Percentiles rank a stretch among this genome's conserved stretches.
These are phyloP conservation scores for Caenorhabditis parvicauda DNA, from an alignment of 2,888 invertebrate species.

Conservation along the genomic window DNA sequence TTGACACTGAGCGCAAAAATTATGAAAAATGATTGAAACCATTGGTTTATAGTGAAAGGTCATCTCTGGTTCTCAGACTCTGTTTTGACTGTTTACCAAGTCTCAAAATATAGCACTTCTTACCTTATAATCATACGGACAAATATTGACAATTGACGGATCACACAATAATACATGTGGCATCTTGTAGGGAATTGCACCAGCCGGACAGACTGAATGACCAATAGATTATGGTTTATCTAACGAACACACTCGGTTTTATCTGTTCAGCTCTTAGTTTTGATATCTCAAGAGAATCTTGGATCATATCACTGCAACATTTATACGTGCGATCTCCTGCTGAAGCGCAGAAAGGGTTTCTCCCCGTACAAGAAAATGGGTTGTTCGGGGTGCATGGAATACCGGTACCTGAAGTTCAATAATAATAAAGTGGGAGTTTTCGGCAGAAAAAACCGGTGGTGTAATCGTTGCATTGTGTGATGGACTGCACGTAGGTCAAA, in stretches of 20 bases:
- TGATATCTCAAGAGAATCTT: constrained; percentile 40
- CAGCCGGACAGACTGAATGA: constrained; percentile 40
- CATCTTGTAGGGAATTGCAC: constrained; percentile 47
- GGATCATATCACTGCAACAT: constrained; percentile 50
- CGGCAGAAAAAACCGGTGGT: constrained; percentile 22
- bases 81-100: too few species aligned
- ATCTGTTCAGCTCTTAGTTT: constrained; percentile 35
- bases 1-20: too few species aligned
- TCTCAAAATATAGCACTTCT: constrained; percentile 7
- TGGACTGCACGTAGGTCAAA: constrained; percentile 44
- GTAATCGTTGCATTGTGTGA: constrained; percentile 39
- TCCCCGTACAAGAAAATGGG: constrained; percentile 46
- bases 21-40: too few species aligned
- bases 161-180: constrained; percentile 49
- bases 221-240: background rate
- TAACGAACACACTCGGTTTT: constrained; percentile 34
- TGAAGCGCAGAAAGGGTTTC: constrained; percentile 48
- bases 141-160: constrained; percentile 50
- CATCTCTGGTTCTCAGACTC: too few species aligned
- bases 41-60: too few species aligned
- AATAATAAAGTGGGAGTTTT: background rate
- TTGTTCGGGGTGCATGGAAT: constrained; percentile 41
- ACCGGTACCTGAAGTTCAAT: constrained; percentile 23
- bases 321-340: constrained; percentile 30
- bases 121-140: constrained; percentile 47